These are phyloP conservation scores for Hemiprocne comata DNA, from an alignment of 2,113 vertebrate species.

Conservation along the genomic window DNA sequence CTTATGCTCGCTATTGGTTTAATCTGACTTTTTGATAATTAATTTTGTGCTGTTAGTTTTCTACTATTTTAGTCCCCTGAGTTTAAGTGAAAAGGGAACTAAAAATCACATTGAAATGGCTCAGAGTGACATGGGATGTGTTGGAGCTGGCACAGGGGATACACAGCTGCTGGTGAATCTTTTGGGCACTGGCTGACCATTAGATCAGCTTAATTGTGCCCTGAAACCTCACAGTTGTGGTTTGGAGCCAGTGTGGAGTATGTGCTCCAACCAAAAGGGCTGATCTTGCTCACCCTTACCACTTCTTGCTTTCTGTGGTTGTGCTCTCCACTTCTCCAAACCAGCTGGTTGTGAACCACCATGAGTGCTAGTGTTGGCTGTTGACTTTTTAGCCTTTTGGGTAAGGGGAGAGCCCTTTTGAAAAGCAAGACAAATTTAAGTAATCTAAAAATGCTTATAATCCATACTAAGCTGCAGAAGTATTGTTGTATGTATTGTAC, in stretches of 20 bases:
- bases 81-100: neutral
- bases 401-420: neutral
- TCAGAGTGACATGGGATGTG: rapidly evolving
- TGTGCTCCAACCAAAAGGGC: neutral
- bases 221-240: neutral
- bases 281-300: neutral
- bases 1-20: neutral
- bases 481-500: neutral
- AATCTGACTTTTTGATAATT: neutral
- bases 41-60: neutral
- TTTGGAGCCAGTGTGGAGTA: neutral
- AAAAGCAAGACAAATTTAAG: neutral
- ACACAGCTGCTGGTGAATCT: neutral
- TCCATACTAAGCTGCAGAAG: neutral
- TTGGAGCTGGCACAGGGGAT: neutral
- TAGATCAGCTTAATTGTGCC: neutral
- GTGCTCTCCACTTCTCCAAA: neutral
- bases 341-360: neutral
- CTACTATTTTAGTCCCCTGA: neutral
- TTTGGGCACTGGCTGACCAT: neutral
- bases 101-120: neutral
- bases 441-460: neutral
- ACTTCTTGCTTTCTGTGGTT: neutral
- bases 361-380: neutral
- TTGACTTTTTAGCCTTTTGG: neutral